Evolutionary conservation across 1,140 invertebrate species (phyloP).

Genomic region (Theocolax elegans): DNA sequence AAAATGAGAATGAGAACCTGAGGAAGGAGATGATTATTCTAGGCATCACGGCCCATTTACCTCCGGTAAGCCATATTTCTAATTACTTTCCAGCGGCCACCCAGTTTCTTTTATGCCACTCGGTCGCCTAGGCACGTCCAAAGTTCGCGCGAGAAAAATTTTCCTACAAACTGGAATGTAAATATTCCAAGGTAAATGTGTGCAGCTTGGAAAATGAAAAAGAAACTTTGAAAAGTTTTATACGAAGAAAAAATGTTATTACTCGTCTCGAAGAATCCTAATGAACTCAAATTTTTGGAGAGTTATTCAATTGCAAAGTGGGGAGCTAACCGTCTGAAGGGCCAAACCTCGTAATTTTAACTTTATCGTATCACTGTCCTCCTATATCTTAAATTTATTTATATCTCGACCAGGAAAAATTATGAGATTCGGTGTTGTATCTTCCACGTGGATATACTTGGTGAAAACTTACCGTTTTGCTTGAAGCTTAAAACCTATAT

Average conservation of each 20-base stretch:
- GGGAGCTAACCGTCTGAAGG: constrained; percentile 29
- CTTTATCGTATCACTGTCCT: constrained; percentile 49
- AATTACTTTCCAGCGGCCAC: constrained; percentile 53
- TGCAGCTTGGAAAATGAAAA: constrained; percentile 12
- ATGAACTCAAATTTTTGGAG: constrained; percentile 49
- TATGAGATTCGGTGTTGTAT: constrained; percentile 48
- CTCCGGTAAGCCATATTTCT: constrained; percentile 57
- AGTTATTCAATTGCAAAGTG: constrained; percentile 56
- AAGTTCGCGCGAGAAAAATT: neutral
- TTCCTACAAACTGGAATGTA: constrained; percentile 33
- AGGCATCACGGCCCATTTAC: constrained; percentile 58
- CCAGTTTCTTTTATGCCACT: neutral
- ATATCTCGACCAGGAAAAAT: constrained; percentile 25
- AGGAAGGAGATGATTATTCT: constrained; percentile 52
- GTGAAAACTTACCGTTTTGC: too few relatives aligned
- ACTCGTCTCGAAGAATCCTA: too few relatives aligned
- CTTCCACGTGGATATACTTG: too few relatives aligned
- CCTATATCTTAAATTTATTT: constrained; percentile 48
- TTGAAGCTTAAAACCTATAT: too few relatives aligned
- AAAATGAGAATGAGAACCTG: constrained; percentile 41
- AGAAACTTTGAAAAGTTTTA: constrained; percentile 40
- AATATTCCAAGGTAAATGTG: constrained; percentile 39
- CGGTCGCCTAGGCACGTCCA: neutral
- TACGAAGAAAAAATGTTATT: neutral
- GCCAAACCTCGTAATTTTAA: constrained; percentile 49